Evolutionary conservation across 2,888 invertebrate species (phyloP), one percentile per base, ranked within the genome.

Genomic region (Automeris io): DNA sequence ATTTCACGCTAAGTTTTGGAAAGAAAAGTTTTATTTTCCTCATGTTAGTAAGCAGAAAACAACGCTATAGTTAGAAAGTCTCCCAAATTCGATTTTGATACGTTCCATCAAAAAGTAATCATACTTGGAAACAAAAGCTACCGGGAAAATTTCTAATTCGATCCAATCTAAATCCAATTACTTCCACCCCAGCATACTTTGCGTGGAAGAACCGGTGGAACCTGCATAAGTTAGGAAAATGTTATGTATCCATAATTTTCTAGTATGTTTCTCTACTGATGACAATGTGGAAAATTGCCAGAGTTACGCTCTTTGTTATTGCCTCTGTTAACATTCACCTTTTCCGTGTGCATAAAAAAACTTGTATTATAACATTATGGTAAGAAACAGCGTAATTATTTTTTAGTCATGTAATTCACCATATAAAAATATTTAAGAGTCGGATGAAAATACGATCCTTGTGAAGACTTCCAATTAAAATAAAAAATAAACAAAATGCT

Each of bases 101-200:
- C 57, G 68, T 64, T 54, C 68, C 67, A 82, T 85, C 81, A 83
- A 81, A 82, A 78, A 71, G 73, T 74, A 63, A 72, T 85, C 81
- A 79, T 56, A 66, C 54, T 51, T 58, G 61, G 73, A 80, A 81
- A 81, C 76, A 79, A 80, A 75, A 63, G 67, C 61, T 60, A 62
- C 58, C 54, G 68, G 68, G 75, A 75, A 81, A 78, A 71, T 72
- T 72, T 72, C 69, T 79, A 79, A 83, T 79, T 74, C 65, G 69
- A 72, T 75, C 74, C 76, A 81, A 85, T 85, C 80, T 77, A 77
- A 82, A 75, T 77, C 78, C 75, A 81, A 83, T 83, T 83, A 83
- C 77, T 61, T 59, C 62, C 65, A 69, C 68, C 73, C 62, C 59
- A 26, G 38, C 29, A 29, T 26, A 29, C 31, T 18, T 23, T 31